Base-by-base conservation (phyloP, 1,140 invertebrate species). In the Portunus trituberculatus region DNA sequence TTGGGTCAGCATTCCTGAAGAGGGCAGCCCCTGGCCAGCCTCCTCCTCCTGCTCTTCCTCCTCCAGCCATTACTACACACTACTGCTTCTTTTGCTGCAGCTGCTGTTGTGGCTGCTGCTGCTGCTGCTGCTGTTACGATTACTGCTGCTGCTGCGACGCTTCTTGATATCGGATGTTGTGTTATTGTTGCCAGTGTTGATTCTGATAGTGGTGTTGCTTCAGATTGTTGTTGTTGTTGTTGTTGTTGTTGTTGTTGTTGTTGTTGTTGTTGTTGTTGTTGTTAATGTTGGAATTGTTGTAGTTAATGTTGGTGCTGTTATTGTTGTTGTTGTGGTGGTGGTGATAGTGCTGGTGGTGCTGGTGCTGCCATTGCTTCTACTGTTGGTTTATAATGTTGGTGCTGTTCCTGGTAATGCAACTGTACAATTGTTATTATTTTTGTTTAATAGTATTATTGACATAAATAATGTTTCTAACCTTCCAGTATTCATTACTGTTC, bases 1-100 rank as follows among this genome's bases (percentile, higher is more conserved):
- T 94, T 94, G 88, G 93, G 93, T 94, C 59, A 94, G 67, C 45
- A 94, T 94, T 90, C 93, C 92, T 52, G 45, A 31, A 39, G 14
- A 59, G n/a, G 25, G 46, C 10, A 52, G 46, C 39, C 25, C 10
- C 82, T 29, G 25, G 29, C 28, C 86, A 16, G 28, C 45, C 83
- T 86, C 28, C 83, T 87, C 10, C 86, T 87, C 12, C 84, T 39
- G 25, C 86, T 87, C 28, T 86, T 86, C 28, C 20, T 86, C 28
- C 83, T 86, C 31, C 86, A 7, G 2, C 86, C 16, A 46, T 32
- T 25, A 28, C 86, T 32, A 46, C 31, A 14, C 7, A 31, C 25
- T 87, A 8, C 86, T 32, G 86, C 86, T 10, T 28, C 31, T 28
- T 4, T 32, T 28, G n/a, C 83, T 86, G 16, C 83, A 25, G 76